phyloP scores from a whole-genome alignment of 2,888 invertebrate species.

The Ischnus inquisitorius region DNA sequence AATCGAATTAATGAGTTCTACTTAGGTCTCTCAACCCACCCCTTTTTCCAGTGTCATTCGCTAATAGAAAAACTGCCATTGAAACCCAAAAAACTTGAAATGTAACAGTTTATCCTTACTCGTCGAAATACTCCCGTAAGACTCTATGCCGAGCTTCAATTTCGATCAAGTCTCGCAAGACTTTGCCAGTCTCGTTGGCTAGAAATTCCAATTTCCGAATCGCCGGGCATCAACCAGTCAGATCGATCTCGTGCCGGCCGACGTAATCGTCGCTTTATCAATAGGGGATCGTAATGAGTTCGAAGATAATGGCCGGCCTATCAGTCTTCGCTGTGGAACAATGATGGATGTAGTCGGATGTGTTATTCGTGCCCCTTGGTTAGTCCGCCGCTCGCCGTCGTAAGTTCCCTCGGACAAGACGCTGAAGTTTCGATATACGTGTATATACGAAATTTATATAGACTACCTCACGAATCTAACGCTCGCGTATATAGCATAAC shows the following conservation, averaged over 20 bases:
- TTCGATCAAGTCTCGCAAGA: constrained; percentile 6
- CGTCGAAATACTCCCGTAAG: neutral
- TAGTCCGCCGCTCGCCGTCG: constrained; percentile 25
- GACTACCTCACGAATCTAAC: constrained; percentile 32
- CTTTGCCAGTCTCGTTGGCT: constrained; percentile 26
- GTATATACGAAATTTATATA: constrained; percentile 37
- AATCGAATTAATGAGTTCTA: too few relatives aligned
- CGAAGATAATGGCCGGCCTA: constrained; percentile 83
- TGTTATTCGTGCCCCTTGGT: constrained; percentile 79
- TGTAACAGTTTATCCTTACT: neutral
- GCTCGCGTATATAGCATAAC: constrained; percentile 42
- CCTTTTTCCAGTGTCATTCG: neutral
- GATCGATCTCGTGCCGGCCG: constrained; percentile 74
- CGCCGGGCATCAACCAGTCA: constrained; percentile 68
- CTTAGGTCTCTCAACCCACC: too few relatives aligned
- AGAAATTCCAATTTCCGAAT: constrained; percentile 83
- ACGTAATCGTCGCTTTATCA: constrained; percentile 84
- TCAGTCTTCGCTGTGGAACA: constrained; percentile 83
- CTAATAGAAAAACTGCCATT: neutral
- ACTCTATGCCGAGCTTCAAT: neutral
- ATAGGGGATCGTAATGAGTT: constrained; percentile 85
- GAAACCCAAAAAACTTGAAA: too few relatives aligned
- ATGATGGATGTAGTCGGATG: constrained; percentile 83
- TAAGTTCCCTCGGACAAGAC: constrained; percentile 17
- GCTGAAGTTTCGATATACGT: constrained; percentile 9